Evolutionary conservation across 2,113 vertebrate species (phyloP).

Genomic region (Zapus hudsonius): DNA sequence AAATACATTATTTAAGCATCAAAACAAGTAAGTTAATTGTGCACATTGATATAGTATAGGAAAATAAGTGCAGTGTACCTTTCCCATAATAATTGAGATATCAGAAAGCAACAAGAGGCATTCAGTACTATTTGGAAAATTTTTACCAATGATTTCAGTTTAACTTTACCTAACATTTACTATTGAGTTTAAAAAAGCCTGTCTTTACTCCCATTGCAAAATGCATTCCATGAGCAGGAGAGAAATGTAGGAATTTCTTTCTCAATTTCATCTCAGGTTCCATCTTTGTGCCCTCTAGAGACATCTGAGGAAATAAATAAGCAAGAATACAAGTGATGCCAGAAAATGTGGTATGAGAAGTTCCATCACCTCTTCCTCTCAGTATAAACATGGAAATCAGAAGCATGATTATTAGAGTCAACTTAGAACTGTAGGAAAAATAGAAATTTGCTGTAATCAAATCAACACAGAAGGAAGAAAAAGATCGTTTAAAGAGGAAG

Average conservation of each 20-base stretch:
- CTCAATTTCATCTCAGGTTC: not conserved
- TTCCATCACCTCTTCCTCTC: not conserved
- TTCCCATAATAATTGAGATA: not conserved
- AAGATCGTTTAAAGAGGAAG: not conserved
- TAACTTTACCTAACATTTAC: not conserved
- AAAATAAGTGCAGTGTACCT: not conserved
- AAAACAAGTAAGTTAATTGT: not conserved
- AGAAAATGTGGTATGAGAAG: not conserved
- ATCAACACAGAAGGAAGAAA: not conserved
- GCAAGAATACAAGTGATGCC: not conserved
- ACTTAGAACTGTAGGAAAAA: not conserved
- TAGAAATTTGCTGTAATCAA: not conserved
- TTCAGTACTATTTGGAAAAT: not conserved
- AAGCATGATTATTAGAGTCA: not conserved
- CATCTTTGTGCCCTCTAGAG: not conserved
- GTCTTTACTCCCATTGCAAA: not conserved
- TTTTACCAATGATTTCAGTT: not conserved
- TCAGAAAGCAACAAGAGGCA: not conserved
- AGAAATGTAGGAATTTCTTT: not conserved
- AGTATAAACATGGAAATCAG: not conserved
- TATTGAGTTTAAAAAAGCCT: not conserved
- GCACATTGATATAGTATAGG: not conserved
- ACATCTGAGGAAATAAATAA: not conserved
- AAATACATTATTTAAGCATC: not conserved
- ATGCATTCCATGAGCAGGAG: not conserved